These are phyloP conservation scores for Platorchestia sp. DNA, from an alignment of 1,140 invertebrate species.

Conservation along the genomic window DNA sequence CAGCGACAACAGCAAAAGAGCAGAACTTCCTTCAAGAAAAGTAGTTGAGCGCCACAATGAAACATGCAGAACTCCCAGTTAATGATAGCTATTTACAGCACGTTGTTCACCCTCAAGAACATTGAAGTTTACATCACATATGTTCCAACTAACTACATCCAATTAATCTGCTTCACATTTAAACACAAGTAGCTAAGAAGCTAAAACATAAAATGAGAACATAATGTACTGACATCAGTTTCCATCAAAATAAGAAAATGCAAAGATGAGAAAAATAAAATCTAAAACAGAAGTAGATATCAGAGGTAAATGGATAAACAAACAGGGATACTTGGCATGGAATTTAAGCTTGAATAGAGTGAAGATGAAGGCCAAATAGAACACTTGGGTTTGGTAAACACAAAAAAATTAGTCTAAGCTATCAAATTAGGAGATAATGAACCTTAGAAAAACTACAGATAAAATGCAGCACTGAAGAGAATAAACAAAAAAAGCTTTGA, in stretches of 20 bases:
- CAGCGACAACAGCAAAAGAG: background rate
- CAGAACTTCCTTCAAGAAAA: background rate
- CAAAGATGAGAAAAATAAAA: background rate
- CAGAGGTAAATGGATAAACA: background rate
- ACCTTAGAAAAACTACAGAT: background rate
- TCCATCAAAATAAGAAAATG: background rate
- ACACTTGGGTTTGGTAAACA: background rate
- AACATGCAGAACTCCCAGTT: background rate
- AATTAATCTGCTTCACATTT: constrained; percentile 44
- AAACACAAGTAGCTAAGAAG: background rate
- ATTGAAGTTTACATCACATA: background rate
- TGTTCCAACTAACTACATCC: constrained; percentile 48
- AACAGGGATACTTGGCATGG: background rate
- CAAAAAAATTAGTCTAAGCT: background rate
- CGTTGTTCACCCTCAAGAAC: background rate
- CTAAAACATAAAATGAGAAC: background rate
- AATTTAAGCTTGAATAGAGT: background rate
- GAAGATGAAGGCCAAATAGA: background rate
- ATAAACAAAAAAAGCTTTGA: too few relatives aligned
- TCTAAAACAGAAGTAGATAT: background rate
- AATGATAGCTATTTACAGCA: background rate
- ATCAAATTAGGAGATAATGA: background rate
- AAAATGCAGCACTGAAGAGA: background rate
- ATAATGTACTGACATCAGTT: background rate
- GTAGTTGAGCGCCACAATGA: background rate